A percentile compares a stretch with the other conserved stretches of the same genome.
These are phyloP conservation scores for Poecile montanus DNA, from an alignment of 2,797 vertebrate genomes.

Conservation along the genomic window DNA sequence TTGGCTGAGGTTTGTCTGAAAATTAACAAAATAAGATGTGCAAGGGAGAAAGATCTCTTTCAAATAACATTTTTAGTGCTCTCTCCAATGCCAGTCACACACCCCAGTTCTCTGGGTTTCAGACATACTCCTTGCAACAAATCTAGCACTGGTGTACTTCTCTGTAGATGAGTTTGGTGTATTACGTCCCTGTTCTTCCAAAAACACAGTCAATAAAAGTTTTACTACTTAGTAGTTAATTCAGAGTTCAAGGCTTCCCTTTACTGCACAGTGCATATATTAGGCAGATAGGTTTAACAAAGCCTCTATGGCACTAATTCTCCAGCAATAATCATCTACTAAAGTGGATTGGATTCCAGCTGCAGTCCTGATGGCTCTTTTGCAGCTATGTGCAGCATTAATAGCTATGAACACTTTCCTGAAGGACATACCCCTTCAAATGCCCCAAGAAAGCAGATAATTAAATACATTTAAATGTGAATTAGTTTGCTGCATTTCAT, in stretches of 20 bases:
- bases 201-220: neutral
- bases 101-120: neutral
- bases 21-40: neutral
- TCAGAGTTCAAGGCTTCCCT: neutral
- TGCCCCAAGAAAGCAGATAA: neutral
- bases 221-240: neutral
- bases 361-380: neutral
- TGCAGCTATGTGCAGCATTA: neutral
- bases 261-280: neutral
- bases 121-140: neutral
- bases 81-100: neutral
- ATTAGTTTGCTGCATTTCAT: neutral
- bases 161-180: neutral
- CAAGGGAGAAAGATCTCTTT: neutral
- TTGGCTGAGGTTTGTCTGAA: neutral
- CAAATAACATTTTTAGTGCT: neutral
- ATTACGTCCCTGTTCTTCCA: neutral
- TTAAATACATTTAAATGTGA: neutral
- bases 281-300: conserved; percentile 7
- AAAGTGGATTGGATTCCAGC: neutral
- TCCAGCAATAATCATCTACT: neutral
- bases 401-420: neutral
- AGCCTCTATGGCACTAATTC: neutral
- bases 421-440: conserved; percentile 3
- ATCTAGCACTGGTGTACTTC: neutral